Conservation (phyloP, 2,888 invertebrate genomes). For the Diaperis boleti region DNA sequence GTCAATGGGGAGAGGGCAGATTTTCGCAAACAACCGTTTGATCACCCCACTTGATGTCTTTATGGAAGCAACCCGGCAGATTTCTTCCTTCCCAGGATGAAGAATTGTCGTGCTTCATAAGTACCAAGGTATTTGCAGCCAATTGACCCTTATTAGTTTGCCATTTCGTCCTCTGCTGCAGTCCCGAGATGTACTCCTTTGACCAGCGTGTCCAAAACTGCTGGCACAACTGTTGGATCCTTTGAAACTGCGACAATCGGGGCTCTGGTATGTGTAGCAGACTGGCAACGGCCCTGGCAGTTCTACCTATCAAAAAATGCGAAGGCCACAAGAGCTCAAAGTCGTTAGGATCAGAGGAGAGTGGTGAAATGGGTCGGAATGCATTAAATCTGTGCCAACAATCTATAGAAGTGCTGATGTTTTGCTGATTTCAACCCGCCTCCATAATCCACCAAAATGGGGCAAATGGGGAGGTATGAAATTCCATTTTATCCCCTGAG, state of each 20-base stretch:
- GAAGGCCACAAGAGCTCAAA: neutral
- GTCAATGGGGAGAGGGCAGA: no score
- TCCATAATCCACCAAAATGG: slow-evolving; percentile 1
- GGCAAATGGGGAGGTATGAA: neutral
- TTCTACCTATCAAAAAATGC: neutral
- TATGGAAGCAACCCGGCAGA: slow-evolving; percentile 27
- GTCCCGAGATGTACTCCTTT: slow-evolving; percentile 40
- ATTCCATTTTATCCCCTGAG: neutral
- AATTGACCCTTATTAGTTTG: neutral
- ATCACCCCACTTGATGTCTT: neutral
- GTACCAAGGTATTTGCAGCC: slow-evolving; percentile 14
- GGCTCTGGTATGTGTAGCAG: neutral
- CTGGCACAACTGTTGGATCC: slow-evolving; percentile 10
- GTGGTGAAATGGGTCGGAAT: neutral
- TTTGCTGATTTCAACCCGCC: no score
- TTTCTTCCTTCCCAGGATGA: slow-evolving; percentile 13
- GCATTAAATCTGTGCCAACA: neutral
- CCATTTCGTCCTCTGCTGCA: neutral
- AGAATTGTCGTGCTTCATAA: slow-evolving; percentile 32
- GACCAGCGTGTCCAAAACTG: slow-evolving; percentile 48
- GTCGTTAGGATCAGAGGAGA: slow-evolving; percentile 6
- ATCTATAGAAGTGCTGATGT: slow-evolving; percentile 6
- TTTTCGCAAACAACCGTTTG: neutral
- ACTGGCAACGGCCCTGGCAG: neutral
- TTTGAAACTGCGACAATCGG: neutral